Evolutionary conservation across 2,113 vertebrate genomes (phyloP).

Genomic region (Ailuropoda melanoleuca): DNA sequence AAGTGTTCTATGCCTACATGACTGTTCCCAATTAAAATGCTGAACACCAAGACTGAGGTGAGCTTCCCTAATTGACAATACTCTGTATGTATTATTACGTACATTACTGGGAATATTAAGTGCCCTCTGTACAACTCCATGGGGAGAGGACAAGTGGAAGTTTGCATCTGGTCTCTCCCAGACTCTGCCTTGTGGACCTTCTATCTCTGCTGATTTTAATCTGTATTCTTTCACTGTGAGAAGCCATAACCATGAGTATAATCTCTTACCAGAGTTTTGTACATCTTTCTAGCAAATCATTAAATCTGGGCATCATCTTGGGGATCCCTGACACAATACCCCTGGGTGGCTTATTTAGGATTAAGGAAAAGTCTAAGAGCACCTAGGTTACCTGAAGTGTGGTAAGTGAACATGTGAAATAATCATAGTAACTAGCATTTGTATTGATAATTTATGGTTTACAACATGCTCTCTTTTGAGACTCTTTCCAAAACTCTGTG

Average conservation of each 20-base stretch:
- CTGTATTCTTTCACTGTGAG: neutral
- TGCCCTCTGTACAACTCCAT: neutral
- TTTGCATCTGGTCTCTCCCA: neutral
- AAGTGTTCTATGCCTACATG: neutral
- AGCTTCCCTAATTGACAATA: neutral
- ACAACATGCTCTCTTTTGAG: neutral
- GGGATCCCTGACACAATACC: neutral
- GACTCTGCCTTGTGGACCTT: neutral
- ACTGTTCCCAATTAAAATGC: neutral
- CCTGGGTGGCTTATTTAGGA: neutral
- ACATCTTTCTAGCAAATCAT: neutral
- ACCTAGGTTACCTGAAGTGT: neutral
- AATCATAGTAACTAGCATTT: neutral
- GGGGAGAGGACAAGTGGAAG: neutral
- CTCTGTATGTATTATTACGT: neutral
- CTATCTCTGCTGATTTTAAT: neutral
- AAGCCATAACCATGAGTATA: neutral
- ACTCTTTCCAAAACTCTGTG: neutral
- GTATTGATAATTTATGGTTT: neutral
- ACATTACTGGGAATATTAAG: neutral
- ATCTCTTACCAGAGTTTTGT: neutral
- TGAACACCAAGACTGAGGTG: neutral
- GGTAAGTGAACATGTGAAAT: neutral
- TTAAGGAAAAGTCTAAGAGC: neutral
- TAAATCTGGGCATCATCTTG: neutral